Conservation (phyloP, 2,113 vertebrate species). For the Petroica traversi region DNA sequence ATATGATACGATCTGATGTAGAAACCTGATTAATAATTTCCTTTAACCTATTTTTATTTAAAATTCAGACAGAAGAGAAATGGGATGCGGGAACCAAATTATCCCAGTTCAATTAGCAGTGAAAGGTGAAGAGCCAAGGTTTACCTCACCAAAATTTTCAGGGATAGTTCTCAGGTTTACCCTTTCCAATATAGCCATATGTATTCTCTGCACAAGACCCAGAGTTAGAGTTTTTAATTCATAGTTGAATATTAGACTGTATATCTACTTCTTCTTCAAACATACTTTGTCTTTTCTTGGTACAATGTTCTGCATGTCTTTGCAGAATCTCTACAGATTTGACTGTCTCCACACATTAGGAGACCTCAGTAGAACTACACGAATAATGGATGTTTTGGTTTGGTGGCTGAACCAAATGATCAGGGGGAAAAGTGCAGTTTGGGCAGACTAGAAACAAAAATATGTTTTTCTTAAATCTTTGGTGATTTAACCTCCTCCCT, state of each 20-base stretch:
- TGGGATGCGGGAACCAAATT: neutral
- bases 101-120: slow-evolving; percentile 19
- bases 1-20: neutral
- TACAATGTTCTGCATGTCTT: neutral
- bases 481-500: neutral
- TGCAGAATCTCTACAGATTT: neutral
- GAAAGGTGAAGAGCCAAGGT: slow-evolving; percentile 16
- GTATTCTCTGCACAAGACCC: neutral
- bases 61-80: slow-evolving; percentile 32
- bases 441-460: neutral
- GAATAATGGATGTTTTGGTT: slow-evolving; percentile 22
- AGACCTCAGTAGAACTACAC: neutral
- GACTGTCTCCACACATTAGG: neutral
- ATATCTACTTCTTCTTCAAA: slow-evolving; percentile 6
- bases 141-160: neutral
- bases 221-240: neutral
- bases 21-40: slow-evolving; percentile 1
- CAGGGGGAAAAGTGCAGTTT: neutral
- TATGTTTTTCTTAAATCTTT: neutral
- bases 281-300: neutral
- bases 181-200: neutral
- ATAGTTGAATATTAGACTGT: neutral
- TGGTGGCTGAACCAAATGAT: neutral
- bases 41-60: slow-evolving; percentile 32
- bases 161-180: neutral